These are phyloP conservation scores for Alligator mississippiensis DNA, from an alignment of 2,113 vertebrate genomes.

Conservation along the genomic window DNA sequence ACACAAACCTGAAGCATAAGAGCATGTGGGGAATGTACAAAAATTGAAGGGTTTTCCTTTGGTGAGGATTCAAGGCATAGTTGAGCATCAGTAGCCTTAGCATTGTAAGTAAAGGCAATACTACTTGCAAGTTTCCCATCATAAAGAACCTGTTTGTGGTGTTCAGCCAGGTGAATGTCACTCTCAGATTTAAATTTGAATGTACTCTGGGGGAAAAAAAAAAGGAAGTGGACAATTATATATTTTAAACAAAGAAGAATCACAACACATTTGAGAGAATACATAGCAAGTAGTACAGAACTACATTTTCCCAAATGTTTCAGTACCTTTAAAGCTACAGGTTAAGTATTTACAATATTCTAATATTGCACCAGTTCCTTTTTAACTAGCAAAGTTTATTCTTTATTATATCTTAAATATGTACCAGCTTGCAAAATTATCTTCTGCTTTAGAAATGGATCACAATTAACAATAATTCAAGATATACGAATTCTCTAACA, in stretches of 20 bases:
- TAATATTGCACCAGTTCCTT: too few species aligned
- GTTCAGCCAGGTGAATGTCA: constrained; percentile 98
- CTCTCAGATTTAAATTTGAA: constrained; percentile 99
- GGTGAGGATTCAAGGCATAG: constrained; percentile 98
- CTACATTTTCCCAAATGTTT: background rate
- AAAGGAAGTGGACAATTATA: background rate
- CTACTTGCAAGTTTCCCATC: constrained; percentile 97
- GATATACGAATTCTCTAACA: background rate
- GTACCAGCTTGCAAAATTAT: background rate
- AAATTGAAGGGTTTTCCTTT: constrained; percentile 97
- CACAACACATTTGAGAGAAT: background rate
- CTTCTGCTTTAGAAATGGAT: background rate
- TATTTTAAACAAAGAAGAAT: background rate
- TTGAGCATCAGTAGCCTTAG: constrained; percentile 97
- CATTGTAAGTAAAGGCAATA: constrained; percentile 98
- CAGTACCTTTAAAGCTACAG: background rate
- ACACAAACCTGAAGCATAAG: constrained; percentile 96
- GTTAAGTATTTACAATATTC: background rate
- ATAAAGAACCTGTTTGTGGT: constrained; percentile 98
- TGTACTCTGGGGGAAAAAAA: constrained; percentile 87
- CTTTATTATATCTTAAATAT: background rate
- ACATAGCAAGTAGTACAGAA: background rate
- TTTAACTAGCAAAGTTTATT: background rate
- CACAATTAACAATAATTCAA: background rate
- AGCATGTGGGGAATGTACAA: constrained; percentile 97